phyloP scores from a whole-genome alignment of 2,797 vertebrate genomes.

The Myotis pilosus region DNA sequence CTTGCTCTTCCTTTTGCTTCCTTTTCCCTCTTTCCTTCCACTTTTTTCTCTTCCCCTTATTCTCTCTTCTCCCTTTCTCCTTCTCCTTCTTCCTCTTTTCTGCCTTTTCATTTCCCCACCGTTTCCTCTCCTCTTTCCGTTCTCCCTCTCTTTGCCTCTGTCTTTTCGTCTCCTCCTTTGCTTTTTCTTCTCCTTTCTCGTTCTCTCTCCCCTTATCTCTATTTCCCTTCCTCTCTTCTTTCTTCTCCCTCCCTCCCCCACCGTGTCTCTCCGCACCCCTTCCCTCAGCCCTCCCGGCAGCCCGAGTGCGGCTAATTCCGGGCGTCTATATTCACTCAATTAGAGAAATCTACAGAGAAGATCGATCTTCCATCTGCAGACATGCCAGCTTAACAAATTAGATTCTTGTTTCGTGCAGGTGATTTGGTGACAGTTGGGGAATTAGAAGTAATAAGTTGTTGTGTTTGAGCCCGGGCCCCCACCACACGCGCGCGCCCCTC shows the following conservation, averaged over 20 bases:
- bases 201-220: too few relatives aligned
- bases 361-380: conserved; percentile 97
- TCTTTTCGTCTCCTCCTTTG: background rate
- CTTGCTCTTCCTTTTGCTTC: background rate
- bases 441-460: conserved; percentile 93
- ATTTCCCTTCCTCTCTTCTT: background rate
- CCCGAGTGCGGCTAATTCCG: conserved; percentile 86
- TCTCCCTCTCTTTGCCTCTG: conserved; percentile 35
- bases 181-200: background rate
- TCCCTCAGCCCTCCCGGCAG: conserved; percentile 68
- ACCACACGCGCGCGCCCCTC: conserved; percentile 67
- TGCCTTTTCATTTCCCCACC: background rate
- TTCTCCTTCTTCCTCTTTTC: conserved; percentile 36
- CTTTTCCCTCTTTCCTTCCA: conserved; percentile 54
- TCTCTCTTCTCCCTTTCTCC: background rate
- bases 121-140: background rate
- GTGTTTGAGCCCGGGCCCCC: conserved; percentile 86
- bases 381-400: conserved; percentile 96
- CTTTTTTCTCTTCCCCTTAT: background rate
- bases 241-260: background rate
- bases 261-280: background rate
- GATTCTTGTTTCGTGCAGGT: conserved; percentile 96
- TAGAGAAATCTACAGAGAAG: conserved; percentile 96
- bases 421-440: conserved; percentile 94
- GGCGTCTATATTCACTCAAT: conserved; percentile 94